Percentiles rank a stretch among this genome's conserved stretches.
Evolutionary conservation across 2,797 vertebrate species (phyloP).

Genomic region (Malurus leucopterus): DNA sequence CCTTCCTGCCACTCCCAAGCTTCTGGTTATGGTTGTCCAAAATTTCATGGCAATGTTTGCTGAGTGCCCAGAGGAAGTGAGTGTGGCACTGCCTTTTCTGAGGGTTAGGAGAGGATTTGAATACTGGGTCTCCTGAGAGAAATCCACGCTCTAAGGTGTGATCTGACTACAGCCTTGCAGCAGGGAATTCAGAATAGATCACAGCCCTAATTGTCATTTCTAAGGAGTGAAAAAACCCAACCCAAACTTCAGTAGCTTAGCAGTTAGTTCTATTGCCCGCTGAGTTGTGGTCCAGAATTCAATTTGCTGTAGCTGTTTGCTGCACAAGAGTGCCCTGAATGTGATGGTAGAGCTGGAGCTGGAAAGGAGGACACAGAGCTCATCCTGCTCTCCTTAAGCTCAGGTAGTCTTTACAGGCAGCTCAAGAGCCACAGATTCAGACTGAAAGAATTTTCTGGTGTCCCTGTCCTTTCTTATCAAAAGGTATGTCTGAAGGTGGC

Average conservation of each 20-base stretch:
- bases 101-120: not conserved
- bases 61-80: not conserved
- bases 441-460: not conserved
- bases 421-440: not conserved
- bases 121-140: not conserved
- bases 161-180: not conserved
- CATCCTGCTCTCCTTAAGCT: not conserved
- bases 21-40: not conserved
- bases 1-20: not conserved
- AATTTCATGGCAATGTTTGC: not conserved
- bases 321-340: not conserved
- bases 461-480: not conserved
- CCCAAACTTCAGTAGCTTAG: not conserved
- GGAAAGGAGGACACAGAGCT: not conserved
- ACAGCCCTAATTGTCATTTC: not conserved
- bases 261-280: not conserved
- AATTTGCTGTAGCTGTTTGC: not conserved
- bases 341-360: not conserved
- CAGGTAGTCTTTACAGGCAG: not conserved
- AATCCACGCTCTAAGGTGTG: accelerated
- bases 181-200: not conserved
- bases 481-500: not conserved
- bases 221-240: not conserved
- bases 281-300: not conserved
- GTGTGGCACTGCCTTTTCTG: not conserved